phyloP scores from a whole-genome alignment of 2,797 vertebrate species.

The Eupleurogrammus muticus region DNA sequence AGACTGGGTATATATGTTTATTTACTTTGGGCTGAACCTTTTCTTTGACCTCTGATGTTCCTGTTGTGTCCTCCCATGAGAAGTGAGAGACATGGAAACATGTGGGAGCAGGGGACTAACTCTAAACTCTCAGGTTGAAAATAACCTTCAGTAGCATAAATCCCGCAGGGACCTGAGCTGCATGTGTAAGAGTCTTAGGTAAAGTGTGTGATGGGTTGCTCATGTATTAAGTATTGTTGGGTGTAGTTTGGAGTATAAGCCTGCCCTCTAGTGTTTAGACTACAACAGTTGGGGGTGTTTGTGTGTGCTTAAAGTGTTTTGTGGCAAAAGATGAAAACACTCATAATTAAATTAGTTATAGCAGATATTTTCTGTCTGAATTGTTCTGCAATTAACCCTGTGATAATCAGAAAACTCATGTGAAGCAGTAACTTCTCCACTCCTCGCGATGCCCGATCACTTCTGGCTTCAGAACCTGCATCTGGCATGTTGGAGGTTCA shows the following conservation, averaged over 20 bases:
- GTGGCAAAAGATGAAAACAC: background rate
- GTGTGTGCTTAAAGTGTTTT: background rate
- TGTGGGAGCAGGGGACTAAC: too few relatives aligned
- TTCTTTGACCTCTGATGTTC: too few relatives aligned
- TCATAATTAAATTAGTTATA: background rate
- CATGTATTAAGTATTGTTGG: background rate
- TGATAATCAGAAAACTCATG: background rate
- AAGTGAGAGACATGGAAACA: too few relatives aligned
- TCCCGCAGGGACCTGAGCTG: background rate
- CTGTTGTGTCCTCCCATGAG: too few relatives aligned
- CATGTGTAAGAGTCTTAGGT: conserved; percentile 12
- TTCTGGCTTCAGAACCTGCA: conserved; percentile 17
- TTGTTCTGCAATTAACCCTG: background rate
- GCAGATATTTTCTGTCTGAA: background rate
- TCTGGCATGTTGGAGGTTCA: conserved; percentile 30
- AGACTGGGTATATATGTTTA: background rate
- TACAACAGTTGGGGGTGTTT: conserved; percentile 3
- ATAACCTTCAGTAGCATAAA: conserved; percentile 6
- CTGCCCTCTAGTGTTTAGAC: conserved; percentile 56
- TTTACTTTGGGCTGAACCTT: too few relatives aligned
- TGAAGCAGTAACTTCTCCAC: background rate
- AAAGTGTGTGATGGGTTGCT: conserved; percentile 2
- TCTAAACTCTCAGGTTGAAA: conserved; percentile 1
- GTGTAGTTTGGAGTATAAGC: background rate
- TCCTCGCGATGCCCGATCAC: background rate